phyloP scores from a whole-genome alignment of 2,888 invertebrate genomes.

The Noctua comes region DNA sequence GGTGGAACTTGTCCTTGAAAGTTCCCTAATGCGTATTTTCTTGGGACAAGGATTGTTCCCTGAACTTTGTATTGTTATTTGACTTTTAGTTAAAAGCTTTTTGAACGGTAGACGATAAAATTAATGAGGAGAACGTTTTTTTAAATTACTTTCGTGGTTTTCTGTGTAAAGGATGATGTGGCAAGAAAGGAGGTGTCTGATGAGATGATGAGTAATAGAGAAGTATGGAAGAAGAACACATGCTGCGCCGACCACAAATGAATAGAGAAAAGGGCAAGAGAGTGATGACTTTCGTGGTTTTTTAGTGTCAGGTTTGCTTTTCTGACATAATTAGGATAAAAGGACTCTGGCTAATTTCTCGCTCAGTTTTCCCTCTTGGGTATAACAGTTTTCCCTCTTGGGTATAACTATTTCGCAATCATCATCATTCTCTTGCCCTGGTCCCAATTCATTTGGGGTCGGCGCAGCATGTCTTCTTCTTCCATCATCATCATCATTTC shows the following conservation, averaged over 20 bases:
- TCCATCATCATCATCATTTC: no score
- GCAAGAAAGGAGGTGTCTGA: no score
- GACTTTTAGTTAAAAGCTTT: slow-evolving; percentile 46
- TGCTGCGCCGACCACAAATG: no score
- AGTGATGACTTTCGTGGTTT: background rate
- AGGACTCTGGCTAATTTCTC: background rate
- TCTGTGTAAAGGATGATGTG: no score
- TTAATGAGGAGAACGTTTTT: background rate
- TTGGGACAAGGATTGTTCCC: slow-evolving; percentile 21
- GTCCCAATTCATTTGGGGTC: no score
- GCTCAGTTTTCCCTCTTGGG: background rate
- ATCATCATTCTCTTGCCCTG: no score
- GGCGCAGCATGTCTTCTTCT: no score
- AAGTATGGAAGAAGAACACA: no score
- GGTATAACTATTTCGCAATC: background rate
- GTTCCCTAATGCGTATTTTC: slow-evolving; percentile 40
- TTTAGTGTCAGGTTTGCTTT: background rate
- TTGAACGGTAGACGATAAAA: slow-evolving; percentile 33
- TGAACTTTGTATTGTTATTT: slow-evolving; percentile 49
- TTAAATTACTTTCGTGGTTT: background rate
- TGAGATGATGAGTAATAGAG: no score
- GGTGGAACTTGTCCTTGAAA: slow-evolving; percentile 32
- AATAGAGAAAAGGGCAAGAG: no score
- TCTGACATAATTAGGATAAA: background rate
- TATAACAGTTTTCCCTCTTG: background rate